phyloP scores from a whole-genome alignment of 1,140 invertebrate species.

The Drosophila varians region DNA sequence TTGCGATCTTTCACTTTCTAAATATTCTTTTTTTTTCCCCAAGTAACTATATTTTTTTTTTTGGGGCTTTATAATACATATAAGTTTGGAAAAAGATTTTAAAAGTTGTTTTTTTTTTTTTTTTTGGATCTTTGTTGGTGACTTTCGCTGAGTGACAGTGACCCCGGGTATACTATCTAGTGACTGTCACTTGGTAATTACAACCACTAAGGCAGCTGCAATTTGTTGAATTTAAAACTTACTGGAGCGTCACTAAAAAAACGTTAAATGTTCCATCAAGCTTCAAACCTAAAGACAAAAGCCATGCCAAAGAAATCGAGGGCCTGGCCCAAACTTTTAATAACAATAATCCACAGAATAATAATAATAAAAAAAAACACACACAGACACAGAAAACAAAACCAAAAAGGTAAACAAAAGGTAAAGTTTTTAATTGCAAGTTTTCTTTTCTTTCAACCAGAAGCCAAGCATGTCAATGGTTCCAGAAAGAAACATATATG shows the following conservation, averaged over 20 bases:
- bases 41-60: not conserved
- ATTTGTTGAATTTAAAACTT: conserved; percentile 33
- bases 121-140: conserved; percentile 16
- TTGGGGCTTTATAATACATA: not conserved
- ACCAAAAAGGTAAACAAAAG: conserved; percentile 11
- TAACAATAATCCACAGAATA: conserved; percentile 58
- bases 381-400: conserved; percentile 30
- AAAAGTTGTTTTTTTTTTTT: not conserved
- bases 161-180: conserved; percentile 16
- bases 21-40: conserved; percentile 18
- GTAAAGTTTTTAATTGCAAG: conserved; percentile 62
- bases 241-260: conserved; percentile 73
- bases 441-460: conserved; percentile 61
- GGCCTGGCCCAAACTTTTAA: conserved; percentile 42
- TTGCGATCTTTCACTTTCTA: conserved; percentile 50
- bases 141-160: conserved; percentile 30
- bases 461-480: conserved; percentile 40
- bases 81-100: too few species aligned
- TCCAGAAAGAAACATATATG: conserved; percentile 14
- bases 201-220: conserved; percentile 35
- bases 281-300: not conserved
- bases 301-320: not conserved
- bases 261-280: conserved; percentile 58
- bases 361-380: conserved; percentile 5
- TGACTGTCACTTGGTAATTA: conserved; percentile 38